Conservation (phyloP, 1,140 invertebrate genomes). For the Laupala kohalensis region DNA sequence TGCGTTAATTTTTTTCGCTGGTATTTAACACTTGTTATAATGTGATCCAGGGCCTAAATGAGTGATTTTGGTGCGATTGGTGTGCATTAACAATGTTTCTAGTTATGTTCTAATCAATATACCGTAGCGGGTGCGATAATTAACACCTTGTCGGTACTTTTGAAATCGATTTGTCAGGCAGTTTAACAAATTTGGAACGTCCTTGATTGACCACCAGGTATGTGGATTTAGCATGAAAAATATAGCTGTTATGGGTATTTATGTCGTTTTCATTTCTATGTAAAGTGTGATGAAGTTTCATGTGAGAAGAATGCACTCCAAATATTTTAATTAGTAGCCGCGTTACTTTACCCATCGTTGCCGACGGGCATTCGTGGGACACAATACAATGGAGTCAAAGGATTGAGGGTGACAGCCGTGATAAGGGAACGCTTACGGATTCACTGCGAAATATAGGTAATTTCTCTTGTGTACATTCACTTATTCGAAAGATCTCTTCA, state of each 20-base stretch:
- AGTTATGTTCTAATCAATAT: background rate
- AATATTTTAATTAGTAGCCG: background rate
- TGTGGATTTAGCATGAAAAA: slow-evolving; percentile 15
- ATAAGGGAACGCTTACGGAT: background rate
- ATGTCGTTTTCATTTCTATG: background rate
- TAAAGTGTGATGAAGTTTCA: background rate
- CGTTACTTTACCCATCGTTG: slow-evolving; percentile 3
- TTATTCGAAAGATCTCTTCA: too few relatives aligned
- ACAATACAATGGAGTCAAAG: slow-evolving; percentile 15
- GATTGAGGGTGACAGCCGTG: slow-evolving; percentile 13
- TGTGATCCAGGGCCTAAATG: background rate
- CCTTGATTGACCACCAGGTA: slow-evolving; percentile 23
- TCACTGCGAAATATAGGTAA: background rate
- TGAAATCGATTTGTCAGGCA: slow-evolving; percentile 23
- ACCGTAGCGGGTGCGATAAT: slow-evolving; percentile 7
- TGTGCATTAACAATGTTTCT: background rate
- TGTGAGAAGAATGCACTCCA: background rate
- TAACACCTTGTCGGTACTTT: slow-evolving; percentile 19
- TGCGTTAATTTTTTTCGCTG: slow-evolving; percentile 14
- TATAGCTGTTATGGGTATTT: slow-evolving; percentile 15
- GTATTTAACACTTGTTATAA: background rate
- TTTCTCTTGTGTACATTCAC: background rate
- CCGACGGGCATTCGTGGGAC: slow-evolving; percentile 13
- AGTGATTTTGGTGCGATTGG: slow-evolving; percentile 1
- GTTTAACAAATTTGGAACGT: slow-evolving; percentile 23